Base-by-base conservation (phyloP, 2,113 vertebrate genomes). In the Stigmatopora argus region DNA sequence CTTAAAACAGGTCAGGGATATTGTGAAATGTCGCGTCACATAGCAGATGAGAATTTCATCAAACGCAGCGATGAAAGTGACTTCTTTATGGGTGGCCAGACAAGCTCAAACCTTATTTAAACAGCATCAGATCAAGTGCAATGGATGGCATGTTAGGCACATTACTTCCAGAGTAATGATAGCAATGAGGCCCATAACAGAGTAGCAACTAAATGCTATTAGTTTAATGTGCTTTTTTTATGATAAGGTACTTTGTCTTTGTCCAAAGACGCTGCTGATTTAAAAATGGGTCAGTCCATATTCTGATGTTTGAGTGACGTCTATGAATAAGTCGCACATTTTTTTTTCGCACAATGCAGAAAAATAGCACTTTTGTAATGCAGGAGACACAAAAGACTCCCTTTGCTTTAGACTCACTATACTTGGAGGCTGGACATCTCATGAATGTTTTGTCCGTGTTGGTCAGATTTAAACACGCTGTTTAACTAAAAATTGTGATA, bases 171-270 rank as follows among this genome's bases (percentile, higher is more conserved):
- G 38, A 61, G 13, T 14, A 2, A n/a, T 45, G 59, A 38, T 45
- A 35, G 38, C 59, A 61, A 45, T 61, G 38, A 61, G 59, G 19
- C 12, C n/a, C 38, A 61, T 21, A 61, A 68, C 44, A 31, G 41
- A 62, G 58, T 41, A 15, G 38, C 60, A 47, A 66, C 70, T 62
- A 70, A 70, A 67, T 26, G 49, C 44, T 66, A 67, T 70, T 56
- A 51, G 34, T 11, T 66, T 57, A 57, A 72, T 67, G 53, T 18
- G 61, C 21, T 62, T 82, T 78, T 59, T 45, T 69, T 63, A 80
- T 61, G 67, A 65, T 19, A 26, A 46, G 31, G 35, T 13, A 78
- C 63, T 52, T 62, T 23, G 47, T 59, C 3, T 23, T 62, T 34
- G 47, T 35, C 59, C 45, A 72, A 57, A 69, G 35, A 62, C 46